Evolutionary conservation across 2,797 vertebrate species (phyloP).

Genomic region (Gallinago solitaria): DNA sequence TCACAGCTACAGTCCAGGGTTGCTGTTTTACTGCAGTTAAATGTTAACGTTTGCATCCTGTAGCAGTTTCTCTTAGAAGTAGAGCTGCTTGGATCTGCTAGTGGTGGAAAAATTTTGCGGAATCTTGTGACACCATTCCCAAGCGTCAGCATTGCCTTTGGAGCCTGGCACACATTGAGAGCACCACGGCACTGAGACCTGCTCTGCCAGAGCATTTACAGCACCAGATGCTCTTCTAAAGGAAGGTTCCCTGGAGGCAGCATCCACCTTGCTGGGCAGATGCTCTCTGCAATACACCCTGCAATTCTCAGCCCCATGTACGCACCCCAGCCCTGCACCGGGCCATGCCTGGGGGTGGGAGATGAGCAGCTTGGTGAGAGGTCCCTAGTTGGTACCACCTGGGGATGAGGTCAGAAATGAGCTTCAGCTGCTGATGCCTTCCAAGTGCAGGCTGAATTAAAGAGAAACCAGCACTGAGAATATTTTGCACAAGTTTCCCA

Average conservation of each 20-base stretch:
- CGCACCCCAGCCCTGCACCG: not conserved
- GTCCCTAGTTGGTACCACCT: rapidly evolving
- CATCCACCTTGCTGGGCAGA: not conserved
- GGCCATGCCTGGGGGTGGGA: not conserved
- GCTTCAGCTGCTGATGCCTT: not conserved
- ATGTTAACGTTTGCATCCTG: not conserved
- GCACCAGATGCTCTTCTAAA: not conserved
- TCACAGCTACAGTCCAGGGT: not conserved
- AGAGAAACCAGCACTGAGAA: not conserved
- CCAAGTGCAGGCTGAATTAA: not conserved
- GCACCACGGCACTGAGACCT: not conserved
- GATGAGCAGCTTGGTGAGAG: rapidly evolving
- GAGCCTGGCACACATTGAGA: not conserved
- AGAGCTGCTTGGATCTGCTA: not conserved
- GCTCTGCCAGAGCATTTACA: not conserved
- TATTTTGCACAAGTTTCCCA: not conserved
- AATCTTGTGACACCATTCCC: not conserved
- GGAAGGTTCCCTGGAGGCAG: not conserved
- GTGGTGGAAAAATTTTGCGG: not conserved
- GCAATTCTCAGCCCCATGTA: not conserved
- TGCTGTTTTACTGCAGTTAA: not conserved
- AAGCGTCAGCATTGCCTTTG: not conserved
- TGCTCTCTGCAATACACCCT: not conserved
- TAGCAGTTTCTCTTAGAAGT: not conserved
- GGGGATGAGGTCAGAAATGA: not conserved